Evolutionary conservation across 2,797 vertebrate species (phyloP).

Genomic region (Botia almorhae): DNA sequence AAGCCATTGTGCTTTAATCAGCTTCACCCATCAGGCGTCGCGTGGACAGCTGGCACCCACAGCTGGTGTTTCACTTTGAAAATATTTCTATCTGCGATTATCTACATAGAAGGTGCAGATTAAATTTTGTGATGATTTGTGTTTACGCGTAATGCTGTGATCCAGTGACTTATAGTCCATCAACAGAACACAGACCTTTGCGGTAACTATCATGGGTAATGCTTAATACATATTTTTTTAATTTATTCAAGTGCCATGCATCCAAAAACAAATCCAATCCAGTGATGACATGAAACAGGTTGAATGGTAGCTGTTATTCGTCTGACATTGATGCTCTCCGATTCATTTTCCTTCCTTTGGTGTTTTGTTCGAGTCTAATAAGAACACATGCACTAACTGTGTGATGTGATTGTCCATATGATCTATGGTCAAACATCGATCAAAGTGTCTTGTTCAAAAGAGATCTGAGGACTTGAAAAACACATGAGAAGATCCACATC

Average conservation of each 20-base stretch:
- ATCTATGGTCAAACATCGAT: conserved; percentile 58
- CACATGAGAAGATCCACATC: conserved; percentile 56
- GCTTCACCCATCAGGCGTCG: conserved; percentile 37
- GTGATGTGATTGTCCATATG: conserved; percentile 53
- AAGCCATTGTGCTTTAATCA: conserved; percentile 45
- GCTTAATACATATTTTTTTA: not conserved
- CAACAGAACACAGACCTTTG: not conserved
- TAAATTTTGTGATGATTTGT: conserved; percentile 34
- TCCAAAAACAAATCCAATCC: not conserved
- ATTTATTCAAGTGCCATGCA: not conserved
- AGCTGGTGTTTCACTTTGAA: conserved; percentile 47
- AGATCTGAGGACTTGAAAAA: conserved; percentile 56
- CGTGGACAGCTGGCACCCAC: conserved; percentile 49
- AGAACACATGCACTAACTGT: conserved; percentile 40
- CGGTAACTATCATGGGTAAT: not conserved
- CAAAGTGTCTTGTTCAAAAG: conserved; percentile 53
- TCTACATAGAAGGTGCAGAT: conserved; percentile 51
- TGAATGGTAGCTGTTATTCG: conserved; percentile 14
- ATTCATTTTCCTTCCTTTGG: conserved; percentile 37
- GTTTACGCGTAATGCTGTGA: conserved; percentile 35
- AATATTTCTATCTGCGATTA: conserved; percentile 52
- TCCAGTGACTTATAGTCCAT: conserved; percentile 7
- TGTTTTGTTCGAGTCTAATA: conserved; percentile 40
- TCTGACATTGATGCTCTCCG: conserved; percentile 20
- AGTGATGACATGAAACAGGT: conserved; percentile 5